Evolutionary conservation across 2,888 invertebrate species (phyloP), one percentile per base, ranked within the genome.

Genomic region (Calameuta filiformis): DNA sequence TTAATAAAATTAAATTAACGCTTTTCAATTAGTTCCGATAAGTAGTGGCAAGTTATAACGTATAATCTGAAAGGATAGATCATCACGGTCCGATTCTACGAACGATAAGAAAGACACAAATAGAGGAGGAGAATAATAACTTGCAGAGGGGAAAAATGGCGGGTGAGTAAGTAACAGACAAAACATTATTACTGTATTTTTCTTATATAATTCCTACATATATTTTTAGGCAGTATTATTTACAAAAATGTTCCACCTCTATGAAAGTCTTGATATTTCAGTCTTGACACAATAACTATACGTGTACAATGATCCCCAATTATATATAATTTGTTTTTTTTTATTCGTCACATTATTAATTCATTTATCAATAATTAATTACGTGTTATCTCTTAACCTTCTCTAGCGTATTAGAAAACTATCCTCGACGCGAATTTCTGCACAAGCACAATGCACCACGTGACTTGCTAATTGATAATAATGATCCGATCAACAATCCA

Each of bases 201-300:
- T 84, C 85, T 81, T 83, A 86, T 68, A 85, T 86, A 83, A 85
- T 85, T 85, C 85, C 83, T 89, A 89, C 86, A 88, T 86, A 88
- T 86, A 78, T 76, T 85, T 86, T 84, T 85, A 86, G 87, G 85
- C 86, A 89, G 86, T 84, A 87, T 85, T 89, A 89, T 89, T 89
- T 88, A 89, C 87, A 89, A 89, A 89, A 89, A 88, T 87, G 87
- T 89, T 88, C 83, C 88, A 87, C 82, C 86, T 85, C 83, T 87
- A 89, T 86, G 81, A 88, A 56, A 89, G 87, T 89, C 88, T 89
- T 88, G 84, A 87, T 87, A 87, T 87, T 84, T 89, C 89, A 90
- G 89, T 89, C 89, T 90, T 90, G 87, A 88, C 85, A 88, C 86
- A 88, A 88, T 87, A 86, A 83, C 79, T 86, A 83, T 84, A 85